These are phyloP conservation scores for Salarias fasciatus DNA, from an alignment of 2,797 vertebrate genomes.

Conservation along the genomic window DNA sequence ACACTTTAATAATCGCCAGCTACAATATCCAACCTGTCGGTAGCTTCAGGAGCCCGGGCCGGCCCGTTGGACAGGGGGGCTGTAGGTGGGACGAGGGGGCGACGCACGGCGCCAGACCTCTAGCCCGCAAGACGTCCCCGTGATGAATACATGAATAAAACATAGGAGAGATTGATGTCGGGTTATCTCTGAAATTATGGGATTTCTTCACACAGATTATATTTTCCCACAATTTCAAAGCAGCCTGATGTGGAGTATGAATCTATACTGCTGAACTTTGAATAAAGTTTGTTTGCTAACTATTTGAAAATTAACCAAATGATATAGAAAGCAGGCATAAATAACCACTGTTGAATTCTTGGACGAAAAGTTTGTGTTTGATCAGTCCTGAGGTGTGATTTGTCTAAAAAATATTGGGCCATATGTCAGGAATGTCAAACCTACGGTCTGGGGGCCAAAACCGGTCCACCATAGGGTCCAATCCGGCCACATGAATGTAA, in stretches of 20 bases:
- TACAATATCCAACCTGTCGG: constrained; percentile 99
- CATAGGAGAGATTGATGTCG: constrained; percentile 71
- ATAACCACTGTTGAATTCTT: too few relatives aligned
- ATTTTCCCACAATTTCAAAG: neutral
- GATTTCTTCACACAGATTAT: constrained; percentile 38
- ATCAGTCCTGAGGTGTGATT: too few relatives aligned
- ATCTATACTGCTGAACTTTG: too few relatives aligned
- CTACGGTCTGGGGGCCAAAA: too few relatives aligned
- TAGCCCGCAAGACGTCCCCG: constrained; percentile 70
- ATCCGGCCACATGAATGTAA: too few relatives aligned
- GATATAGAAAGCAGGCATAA: too few relatives aligned
- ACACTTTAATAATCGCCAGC: constrained; percentile 99
- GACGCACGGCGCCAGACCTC: constrained; percentile 86
- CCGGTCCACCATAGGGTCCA: too few relatives aligned
- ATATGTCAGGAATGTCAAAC: too few relatives aligned
- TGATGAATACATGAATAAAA: constrained; percentile 87
- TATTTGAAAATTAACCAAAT: too few relatives aligned
- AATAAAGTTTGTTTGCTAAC: too few relatives aligned
- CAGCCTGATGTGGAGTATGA: neutral
- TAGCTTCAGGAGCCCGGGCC: constrained; percentile 92
- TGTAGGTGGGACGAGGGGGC: constrained; percentile 82
- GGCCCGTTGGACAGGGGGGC: constrained; percentile 82
- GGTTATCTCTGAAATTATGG: constrained; percentile 70
- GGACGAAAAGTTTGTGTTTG: too few relatives aligned
- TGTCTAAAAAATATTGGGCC: too few relatives aligned